Conservation (phyloP, 2,113 vertebrate genomes). For the Cygnus buccinator region DNA sequence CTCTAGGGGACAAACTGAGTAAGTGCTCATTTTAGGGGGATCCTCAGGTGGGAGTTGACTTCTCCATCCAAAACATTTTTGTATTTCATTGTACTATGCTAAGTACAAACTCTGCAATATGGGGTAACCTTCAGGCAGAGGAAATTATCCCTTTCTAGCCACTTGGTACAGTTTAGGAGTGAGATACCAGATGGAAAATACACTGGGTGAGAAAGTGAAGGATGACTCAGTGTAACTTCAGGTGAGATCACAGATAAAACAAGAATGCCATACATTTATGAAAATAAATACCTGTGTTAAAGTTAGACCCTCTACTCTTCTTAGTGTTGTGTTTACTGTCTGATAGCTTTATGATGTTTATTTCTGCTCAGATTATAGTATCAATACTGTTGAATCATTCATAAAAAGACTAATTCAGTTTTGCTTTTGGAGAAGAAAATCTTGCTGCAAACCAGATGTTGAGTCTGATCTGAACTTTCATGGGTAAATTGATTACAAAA, state of each 20-base stretch:
- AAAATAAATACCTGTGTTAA: neutral
- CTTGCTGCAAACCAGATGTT: slow-evolving; percentile 33
- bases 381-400: slow-evolving; percentile 19
- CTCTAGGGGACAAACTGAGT: neutral
- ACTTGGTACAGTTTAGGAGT: neutral
- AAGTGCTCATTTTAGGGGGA: neutral
- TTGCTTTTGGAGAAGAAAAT: neutral
- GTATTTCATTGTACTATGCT: neutral
- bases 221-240: neutral
- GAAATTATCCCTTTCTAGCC: neutral
- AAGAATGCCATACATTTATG: neutral
- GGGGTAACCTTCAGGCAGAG: neutral
- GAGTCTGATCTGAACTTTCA: neutral
- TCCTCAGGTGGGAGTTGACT: neutral
- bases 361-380: neutral
- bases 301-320: neutral
- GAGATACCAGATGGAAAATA: neutral
- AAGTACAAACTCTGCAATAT: neutral
- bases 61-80: neutral
- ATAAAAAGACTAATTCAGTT: slow-evolving; percentile 9
- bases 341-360: neutral
- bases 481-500: slow-evolving; percentile 1
- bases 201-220: neutral
- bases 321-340: neutral
- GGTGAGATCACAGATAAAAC: neutral